phyloP scores from a whole-genome alignment of 2,113 vertebrate genomes.

The Caranx ignobilis region DNA sequence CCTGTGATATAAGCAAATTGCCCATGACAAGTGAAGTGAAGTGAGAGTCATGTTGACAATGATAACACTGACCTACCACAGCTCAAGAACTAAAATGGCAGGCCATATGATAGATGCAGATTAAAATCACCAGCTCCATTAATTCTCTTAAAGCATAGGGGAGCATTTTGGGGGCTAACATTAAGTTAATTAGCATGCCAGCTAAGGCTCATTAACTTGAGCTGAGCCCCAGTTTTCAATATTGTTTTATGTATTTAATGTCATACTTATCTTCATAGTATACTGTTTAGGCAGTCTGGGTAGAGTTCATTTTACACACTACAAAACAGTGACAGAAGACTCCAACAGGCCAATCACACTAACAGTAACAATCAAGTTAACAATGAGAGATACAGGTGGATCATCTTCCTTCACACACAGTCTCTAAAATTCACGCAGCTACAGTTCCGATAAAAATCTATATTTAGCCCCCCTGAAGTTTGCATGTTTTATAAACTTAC shows the following conservation, averaged over 20 bases:
- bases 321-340: neutral
- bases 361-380: neutral
- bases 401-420: too few relatives aligned
- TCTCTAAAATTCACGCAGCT: too few relatives aligned
- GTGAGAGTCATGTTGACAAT: slow-evolving; percentile 5
- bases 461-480: too few relatives aligned
- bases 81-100: slow-evolving; percentile 43
- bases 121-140: neutral
- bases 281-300: neutral
- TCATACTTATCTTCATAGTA: neutral
- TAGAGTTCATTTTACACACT: neutral
- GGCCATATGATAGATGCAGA: neutral
- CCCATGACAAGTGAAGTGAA: neutral
- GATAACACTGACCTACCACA: slow-evolving; percentile 18
- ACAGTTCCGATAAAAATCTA: neutral
- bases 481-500: neutral
- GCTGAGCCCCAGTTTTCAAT: neutral
- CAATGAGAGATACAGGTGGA: too few relatives aligned
- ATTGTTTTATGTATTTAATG: neutral
- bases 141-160: neutral
- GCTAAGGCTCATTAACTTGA: slow-evolving; percentile 22
- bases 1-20: slow-evolving; percentile 9
- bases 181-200: slow-evolving; percentile 43
- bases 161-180: slow-evolving; percentile 34
- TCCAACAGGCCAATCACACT: neutral